Conservation (phyloP, 2,888 invertebrate species). For the Drosophila suboccidentalis region DNA sequence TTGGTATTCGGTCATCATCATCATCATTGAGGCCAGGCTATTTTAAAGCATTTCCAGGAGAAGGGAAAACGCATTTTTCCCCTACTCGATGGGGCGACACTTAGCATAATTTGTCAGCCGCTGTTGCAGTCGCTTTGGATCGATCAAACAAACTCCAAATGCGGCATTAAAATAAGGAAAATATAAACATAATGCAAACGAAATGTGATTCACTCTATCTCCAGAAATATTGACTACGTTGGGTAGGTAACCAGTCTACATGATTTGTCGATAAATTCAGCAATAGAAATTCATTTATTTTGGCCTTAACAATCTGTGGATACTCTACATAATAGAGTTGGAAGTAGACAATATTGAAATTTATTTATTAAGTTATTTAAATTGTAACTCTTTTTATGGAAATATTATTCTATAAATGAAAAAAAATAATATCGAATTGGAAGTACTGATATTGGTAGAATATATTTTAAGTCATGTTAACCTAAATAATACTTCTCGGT, state of each 20-base stretch:
- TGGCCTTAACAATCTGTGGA: background rate
- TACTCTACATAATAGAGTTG: slow-evolving; percentile 10
- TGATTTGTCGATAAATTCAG: slow-evolving; percentile 79
- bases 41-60: slow-evolving; percentile 23
- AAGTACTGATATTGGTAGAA: background rate
- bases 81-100: slow-evolving; percentile 8
- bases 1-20: slow-evolving; percentile 52
- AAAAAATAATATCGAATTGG: background rate
- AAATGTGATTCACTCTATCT: slow-evolving; percentile 15
- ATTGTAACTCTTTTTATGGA: background rate
- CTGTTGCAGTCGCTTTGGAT: slow-evolving; percentile 54
- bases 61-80: background rate
- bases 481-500: background rate
- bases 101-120: slow-evolving; percentile 56
- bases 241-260: slow-evolving; percentile 69
- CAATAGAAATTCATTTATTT: slow-evolving; percentile 6
- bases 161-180: slow-evolving; percentile 49
- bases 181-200: slow-evolving; percentile 56
- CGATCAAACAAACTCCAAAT: slow-evolving; percentile 80
- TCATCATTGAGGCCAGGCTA: slow-evolving; percentile 62
- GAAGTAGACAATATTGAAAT: too few species aligned
- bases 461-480: background rate
- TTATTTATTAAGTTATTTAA: too few species aligned
- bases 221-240: slow-evolving; percentile 39
- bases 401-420: background rate